A percentile compares a stretch with the other conserved stretches of the same genome.
Evolutionary conservation across 1,140 invertebrate genomes (phyloP).

Genomic region (Campoletis sonorensis): DNA sequence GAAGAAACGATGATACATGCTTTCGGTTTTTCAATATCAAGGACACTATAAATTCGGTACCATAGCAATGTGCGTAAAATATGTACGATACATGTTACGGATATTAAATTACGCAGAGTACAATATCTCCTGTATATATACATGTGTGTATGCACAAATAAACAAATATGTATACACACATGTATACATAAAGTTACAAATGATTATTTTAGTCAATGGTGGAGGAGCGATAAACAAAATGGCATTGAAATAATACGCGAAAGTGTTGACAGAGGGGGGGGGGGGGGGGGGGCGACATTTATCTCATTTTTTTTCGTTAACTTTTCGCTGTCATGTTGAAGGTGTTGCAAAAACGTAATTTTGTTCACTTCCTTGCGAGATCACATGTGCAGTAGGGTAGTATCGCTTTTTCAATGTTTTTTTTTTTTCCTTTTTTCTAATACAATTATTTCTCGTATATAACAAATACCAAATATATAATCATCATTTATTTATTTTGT

Average conservation of each 20-base stretch:
- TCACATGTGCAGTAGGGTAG: neutral
- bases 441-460: constrained; percentile 39
- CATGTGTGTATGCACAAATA: no score
- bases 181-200: neutral
- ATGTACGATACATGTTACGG: constrained; percentile 59
- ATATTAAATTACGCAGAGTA: constrained; percentile 57
- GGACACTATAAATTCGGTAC: constrained; percentile 47
- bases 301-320: neutral
- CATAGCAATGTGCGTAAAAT: constrained; percentile 61
- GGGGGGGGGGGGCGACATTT: neutral
- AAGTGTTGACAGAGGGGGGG: neutral
- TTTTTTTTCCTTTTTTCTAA: no score
- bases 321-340: neutral
- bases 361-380: neutral
- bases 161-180: no score
- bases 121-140: constrained; percentile 55
- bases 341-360: neutral
- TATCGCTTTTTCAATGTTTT: constrained; percentile 1
- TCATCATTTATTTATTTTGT: neutral
- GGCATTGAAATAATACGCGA: neutral
- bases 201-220: constrained; percentile 10
- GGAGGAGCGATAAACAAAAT: neutral
- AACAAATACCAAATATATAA: constrained; percentile 44
- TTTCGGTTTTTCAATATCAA: constrained; percentile 31
- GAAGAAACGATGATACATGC: constrained; percentile 62